Percentiles rank a stretch among this genome's conserved stretches.
These are phyloP conservation scores for Cyanoderma ruficeps DNA, from an alignment of 2,113 vertebrate genomes.

Conservation along the genomic window DNA sequence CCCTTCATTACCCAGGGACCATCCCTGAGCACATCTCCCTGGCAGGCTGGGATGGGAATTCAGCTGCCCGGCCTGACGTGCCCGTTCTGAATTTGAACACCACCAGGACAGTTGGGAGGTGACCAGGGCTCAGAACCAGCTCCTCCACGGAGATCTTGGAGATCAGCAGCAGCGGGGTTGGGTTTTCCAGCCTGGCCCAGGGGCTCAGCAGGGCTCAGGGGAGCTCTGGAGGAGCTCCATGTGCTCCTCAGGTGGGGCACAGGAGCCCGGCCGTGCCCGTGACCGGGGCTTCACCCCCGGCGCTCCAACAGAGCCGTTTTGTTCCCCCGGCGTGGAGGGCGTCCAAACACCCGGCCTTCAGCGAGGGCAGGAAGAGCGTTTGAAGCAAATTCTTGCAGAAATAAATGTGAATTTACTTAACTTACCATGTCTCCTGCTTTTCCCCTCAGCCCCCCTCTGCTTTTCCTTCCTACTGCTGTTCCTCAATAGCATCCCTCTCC, in stretches of 20 bases:
- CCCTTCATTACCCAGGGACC: not conserved
- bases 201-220: not conserved
- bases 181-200: not conserved
- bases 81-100: not conserved
- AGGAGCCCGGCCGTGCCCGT: not conserved
- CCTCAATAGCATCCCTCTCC: conserved; percentile 66
- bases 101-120: not conserved
- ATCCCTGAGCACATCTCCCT: not conserved
- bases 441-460: not conserved
- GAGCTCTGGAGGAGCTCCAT: not conserved
- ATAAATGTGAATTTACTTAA: conserved; percentile 74
- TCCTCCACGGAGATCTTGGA: not conserved
- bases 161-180: not conserved
- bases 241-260: conserved; percentile 25
- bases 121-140: not conserved
- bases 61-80: not conserved
- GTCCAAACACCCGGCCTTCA: conserved; percentile 46
- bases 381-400: conserved; percentile 69
- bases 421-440: conserved; percentile 72
- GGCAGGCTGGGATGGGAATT: not conserved
- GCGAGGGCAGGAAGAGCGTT: conserved; percentile 62
- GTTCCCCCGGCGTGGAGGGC: conserved; percentile 41
- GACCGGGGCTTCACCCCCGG: conserved; percentile 60
- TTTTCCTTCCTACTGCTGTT: conserved; percentile 63
- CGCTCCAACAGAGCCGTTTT: conserved; percentile 44